These are phyloP conservation scores for Drosophila orena DNA, from an alignment of 1,140 invertebrate genomes.

Conservation along the genomic window DNA sequence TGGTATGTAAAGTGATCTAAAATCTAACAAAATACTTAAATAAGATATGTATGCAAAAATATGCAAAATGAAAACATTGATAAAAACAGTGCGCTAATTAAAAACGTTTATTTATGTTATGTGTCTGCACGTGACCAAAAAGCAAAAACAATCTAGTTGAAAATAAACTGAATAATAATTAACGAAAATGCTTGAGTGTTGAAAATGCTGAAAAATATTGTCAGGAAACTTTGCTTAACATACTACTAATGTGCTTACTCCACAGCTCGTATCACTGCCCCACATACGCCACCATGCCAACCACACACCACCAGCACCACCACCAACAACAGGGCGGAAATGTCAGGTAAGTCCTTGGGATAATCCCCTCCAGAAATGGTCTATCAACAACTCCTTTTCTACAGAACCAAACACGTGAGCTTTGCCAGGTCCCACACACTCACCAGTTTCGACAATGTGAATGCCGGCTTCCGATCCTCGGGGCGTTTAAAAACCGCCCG, in stretches of 20 bases:
- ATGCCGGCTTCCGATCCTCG: constrained; percentile 85
- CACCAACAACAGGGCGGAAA: constrained; percentile 58
- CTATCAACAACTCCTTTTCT: constrained; percentile 37
- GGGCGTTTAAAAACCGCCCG: constrained; percentile 85
- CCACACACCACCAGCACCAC: constrained; percentile 65
- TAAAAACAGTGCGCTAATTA: constrained; percentile 57
- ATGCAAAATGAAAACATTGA: constrained; percentile 16
- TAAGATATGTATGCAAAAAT: constrained; percentile 32
- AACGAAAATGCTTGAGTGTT: constrained; percentile 25
- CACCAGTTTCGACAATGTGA: constrained; percentile 91
- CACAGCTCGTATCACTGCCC: constrained; percentile 82
- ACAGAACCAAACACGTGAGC: constrained; percentile 94
- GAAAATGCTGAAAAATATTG: background rate
- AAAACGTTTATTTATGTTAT: constrained; percentile 63
- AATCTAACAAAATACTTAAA: constrained; percentile 33
- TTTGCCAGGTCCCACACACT: constrained; percentile 94
- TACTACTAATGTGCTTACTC: constrained; percentile 28
- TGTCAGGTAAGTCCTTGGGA: constrained; percentile 53
- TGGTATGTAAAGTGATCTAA: constrained; percentile 80
- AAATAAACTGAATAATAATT: background rate
- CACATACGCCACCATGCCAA: constrained; percentile 73
- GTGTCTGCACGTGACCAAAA: constrained; percentile 74
- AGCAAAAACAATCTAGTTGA: constrained; percentile 28
- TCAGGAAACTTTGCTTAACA: constrained; percentile 21
- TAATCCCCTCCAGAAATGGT: background rate